phyloP scores from a whole-genome alignment of 2,797 vertebrate species.

The Parauchenoglanis punctatus region DNA sequence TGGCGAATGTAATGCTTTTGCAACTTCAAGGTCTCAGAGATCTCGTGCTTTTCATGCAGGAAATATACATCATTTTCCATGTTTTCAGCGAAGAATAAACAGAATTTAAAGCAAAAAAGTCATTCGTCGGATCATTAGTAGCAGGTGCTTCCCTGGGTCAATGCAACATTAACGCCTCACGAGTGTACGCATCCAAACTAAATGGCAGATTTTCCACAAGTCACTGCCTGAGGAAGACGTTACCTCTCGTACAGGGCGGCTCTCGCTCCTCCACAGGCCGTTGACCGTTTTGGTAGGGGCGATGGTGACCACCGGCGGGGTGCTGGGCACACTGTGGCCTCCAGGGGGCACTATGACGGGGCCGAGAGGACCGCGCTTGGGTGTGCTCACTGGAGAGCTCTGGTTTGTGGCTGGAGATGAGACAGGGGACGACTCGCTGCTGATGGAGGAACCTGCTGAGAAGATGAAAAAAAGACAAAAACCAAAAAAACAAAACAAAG shows the following conservation, averaged over 20 bases:
- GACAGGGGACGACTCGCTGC: conserved; percentile 95
- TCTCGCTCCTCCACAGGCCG: conserved; percentile 93
- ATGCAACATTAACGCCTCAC: background rate
- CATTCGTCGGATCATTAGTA: background rate
- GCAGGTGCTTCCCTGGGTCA: background rate
- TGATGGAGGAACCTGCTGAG: conserved; percentile 91
- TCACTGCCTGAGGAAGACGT: background rate
- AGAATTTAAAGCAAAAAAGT: background rate
- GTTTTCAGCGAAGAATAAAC: background rate
- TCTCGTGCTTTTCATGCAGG: background rate
- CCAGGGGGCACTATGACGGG: conserved; percentile 88
- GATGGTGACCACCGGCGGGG: conserved; percentile 96
- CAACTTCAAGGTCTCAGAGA: background rate
- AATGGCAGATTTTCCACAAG: background rate
- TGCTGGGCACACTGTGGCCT: conserved; percentile 94
- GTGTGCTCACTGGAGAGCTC: conserved; percentile 95
- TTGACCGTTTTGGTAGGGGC: conserved; percentile 98
- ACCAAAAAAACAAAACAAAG: background rate
- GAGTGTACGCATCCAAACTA: too few species aligned
- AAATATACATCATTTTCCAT: background rate
- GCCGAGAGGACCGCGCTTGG: conserved; percentile 92
- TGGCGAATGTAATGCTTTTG: background rate
- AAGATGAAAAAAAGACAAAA: background rate
- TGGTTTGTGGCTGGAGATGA: conserved; percentile 98
- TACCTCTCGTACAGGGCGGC: conserved; percentile 82